Evolutionary conservation across 2,113 vertebrate species (phyloP).

Genomic region (Ictidomys tridecemlineatus): DNA sequence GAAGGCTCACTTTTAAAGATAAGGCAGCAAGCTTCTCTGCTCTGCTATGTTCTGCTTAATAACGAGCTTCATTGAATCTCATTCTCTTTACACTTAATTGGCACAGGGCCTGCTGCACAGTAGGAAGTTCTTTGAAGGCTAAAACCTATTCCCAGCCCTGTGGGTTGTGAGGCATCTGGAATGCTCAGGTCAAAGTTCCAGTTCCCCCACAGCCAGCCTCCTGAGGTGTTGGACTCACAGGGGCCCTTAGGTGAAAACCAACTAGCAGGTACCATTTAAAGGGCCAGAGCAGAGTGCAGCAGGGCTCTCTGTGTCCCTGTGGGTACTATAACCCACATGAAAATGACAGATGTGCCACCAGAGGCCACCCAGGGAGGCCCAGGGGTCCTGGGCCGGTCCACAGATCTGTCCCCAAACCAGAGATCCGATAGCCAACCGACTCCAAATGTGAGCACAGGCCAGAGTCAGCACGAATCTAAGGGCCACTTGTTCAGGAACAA

Average conservation of each 20-base stretch:
- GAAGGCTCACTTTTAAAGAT: constrained; percentile 7
- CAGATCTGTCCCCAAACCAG: not conserved
- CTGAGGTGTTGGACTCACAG: not conserved
- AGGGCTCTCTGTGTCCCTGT: not conserved
- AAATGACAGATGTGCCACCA: not conserved
- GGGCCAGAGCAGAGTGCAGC: not conserved
- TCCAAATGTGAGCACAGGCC: not conserved
- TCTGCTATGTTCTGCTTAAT: not conserved
- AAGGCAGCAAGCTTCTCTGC: not conserved
- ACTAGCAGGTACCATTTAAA: not conserved
- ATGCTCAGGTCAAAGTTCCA: not conserved
- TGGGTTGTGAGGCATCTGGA: not conserved
- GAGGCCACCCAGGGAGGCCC: not conserved
- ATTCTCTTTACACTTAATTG: not conserved
- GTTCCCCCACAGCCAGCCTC: not conserved
- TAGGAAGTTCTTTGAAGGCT: constrained; percentile 43
- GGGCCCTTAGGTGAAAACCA: not conserved
- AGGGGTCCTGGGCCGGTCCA: not conserved
- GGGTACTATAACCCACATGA: not conserved
- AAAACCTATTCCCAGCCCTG: not conserved
- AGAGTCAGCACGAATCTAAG: not conserved
- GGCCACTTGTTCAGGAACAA: too few species aligned
- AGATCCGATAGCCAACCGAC: not conserved
- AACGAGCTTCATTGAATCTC: not conserved
- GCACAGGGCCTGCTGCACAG: not conserved